Percentiles rank a stretch among this genome's conserved stretches.
Evolutionary conservation across 2,888 invertebrate species (phyloP).

Genomic region (Patella caerulea): DNA sequence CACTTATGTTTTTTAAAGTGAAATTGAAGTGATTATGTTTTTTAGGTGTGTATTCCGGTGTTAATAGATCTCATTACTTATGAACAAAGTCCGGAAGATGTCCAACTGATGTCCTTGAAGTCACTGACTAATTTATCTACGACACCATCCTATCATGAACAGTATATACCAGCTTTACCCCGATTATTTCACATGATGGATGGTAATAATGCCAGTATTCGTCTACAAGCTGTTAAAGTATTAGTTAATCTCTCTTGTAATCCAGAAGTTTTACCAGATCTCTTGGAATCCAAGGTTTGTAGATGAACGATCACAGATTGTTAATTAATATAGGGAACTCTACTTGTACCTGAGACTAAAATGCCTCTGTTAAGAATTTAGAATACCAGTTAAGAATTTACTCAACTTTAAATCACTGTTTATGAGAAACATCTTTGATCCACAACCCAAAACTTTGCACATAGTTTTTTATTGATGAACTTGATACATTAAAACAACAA

Average conservation of each 20-base stretch:
- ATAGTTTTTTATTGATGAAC: no score
- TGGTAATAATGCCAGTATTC: constrained; percentile 69
- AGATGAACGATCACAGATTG: neutral
- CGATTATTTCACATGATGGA: constrained; percentile 73
- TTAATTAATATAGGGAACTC: neutral
- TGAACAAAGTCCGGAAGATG: constrained; percentile 70
- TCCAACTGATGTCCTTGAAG: constrained; percentile 73
- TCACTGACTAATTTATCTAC: constrained; percentile 75
- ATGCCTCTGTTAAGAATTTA: no score
- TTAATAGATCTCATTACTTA: constrained; percentile 71
- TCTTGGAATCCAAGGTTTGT: constrained; percentile 76
- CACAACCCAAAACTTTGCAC: no score
- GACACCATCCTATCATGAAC: constrained; percentile 73
- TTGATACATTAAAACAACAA: no score
- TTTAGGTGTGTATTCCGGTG: constrained; percentile 73
- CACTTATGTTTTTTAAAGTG: no score
- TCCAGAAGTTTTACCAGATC: constrained; percentile 76
- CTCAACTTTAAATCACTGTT: no score
- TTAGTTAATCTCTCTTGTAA: constrained; percentile 77
- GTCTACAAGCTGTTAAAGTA: constrained; percentile 75
- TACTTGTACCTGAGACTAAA: no score
- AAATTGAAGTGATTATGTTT: constrained; percentile 17
- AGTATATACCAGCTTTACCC: constrained; percentile 73
- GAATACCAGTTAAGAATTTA: no score
- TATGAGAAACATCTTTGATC: no score